Percentiles rank a stretch among this genome's conserved stretches.
Conservation (phyloP, 2,113 vertebrate genomes). For the Pseudorasbora parva region DNA sequence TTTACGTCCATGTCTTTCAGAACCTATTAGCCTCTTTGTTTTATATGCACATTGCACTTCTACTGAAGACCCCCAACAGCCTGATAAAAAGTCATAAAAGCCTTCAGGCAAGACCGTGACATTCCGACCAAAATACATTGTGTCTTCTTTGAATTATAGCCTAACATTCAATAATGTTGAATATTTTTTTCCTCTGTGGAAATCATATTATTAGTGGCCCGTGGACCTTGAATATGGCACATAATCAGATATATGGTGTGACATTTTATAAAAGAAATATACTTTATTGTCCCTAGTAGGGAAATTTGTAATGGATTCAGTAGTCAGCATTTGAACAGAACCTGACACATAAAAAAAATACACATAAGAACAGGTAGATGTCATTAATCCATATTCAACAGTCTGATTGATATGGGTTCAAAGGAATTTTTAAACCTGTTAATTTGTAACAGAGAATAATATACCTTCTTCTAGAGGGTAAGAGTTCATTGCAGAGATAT, state of each 20-base stretch:
- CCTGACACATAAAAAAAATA: too few species aligned
- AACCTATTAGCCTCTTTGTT: constrained; percentile 4
- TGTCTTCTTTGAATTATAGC: neutral
- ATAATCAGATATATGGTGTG: neutral
- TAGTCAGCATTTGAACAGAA: too few species aligned
- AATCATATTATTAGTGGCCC: neutral
- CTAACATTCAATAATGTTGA: neutral
- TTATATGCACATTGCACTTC: constrained; percentile 24
- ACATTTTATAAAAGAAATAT: neutral
- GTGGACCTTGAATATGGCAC: neutral
- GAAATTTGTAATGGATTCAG: too few species aligned
- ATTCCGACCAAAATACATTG: too few species aligned
- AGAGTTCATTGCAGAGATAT: too few species aligned
- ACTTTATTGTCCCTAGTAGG: too few species aligned
- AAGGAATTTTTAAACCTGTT: too few species aligned
- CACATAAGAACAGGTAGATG: too few species aligned
- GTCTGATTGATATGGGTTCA: too few species aligned
- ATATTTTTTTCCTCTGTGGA: neutral
- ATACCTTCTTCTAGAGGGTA: too few species aligned
- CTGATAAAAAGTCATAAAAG: neutral
- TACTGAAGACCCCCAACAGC: constrained; percentile 5
- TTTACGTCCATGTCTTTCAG: constrained; percentile 4
- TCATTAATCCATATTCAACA: too few species aligned
- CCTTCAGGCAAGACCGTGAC: constrained; percentile 1
- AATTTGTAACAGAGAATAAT: too few species aligned